Evolutionary conservation across 2,113 vertebrate species (phyloP).

Genomic region (Trichomycterus rosablanca): DNA sequence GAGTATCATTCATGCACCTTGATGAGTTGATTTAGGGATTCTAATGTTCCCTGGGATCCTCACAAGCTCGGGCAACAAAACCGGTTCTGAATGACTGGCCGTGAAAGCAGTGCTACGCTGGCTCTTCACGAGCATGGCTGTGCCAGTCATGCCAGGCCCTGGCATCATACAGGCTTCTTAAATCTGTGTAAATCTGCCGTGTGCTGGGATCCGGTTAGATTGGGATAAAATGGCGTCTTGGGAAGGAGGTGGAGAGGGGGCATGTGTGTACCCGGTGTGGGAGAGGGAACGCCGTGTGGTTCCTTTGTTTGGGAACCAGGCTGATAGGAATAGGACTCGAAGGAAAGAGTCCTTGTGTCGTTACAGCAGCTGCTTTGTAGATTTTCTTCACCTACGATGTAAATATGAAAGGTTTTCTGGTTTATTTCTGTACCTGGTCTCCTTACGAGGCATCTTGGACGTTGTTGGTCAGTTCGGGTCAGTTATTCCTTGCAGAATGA

Average conservation of each 20-base stretch:
- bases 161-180: not conserved
- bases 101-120: not conserved
- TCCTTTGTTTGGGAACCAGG: slow-evolving; percentile 3
- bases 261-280: not conserved
- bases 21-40: not conserved
- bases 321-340: not conserved
- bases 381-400: no score
- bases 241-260: not conserved
- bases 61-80: not conserved
- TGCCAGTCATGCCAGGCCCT: no score
- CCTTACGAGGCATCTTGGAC: no score
- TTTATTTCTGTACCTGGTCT: no score
- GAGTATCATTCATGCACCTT: not conserved
- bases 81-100: not conserved
- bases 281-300: not conserved
- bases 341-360: not conserved
- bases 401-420: no score
- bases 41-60: not conserved
- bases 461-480: no score
- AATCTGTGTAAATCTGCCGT: not conserved
- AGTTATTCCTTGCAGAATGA: no score
- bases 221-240: not conserved
- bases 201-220: not conserved
- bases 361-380: no score
- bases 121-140: no score